Conservation (phyloP, 2,888 invertebrate genomes). For the Linnaemya tessellans region DNA sequence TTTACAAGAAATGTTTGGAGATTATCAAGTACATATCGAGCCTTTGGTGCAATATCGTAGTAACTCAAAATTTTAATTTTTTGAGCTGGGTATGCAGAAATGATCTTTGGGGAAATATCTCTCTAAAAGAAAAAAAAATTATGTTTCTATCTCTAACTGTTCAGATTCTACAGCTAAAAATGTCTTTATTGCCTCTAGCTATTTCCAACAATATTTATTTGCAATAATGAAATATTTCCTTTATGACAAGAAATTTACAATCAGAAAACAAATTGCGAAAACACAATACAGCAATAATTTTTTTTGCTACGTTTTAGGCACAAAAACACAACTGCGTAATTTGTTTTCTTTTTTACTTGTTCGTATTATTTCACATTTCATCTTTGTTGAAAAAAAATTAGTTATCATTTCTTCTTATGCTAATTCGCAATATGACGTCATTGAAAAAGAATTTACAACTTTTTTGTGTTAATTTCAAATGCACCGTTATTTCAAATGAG, state of each 20-base stretch:
- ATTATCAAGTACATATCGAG: no score
- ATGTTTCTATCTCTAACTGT: no score
- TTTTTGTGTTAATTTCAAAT: slow-evolving; percentile 39
- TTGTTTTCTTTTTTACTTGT: slow-evolving; percentile 27
- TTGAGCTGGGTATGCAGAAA: no score
- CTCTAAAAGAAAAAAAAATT: no score
- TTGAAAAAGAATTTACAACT: slow-evolving; percentile 29
- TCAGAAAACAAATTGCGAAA: slow-evolving; percentile 23
- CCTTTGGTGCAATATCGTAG: background rate
- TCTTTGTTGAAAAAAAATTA: background rate
- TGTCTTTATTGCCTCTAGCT: background rate
- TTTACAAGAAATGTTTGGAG: no score
- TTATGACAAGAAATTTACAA: slow-evolving; percentile 11
- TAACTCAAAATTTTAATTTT: slow-evolving; percentile 5
- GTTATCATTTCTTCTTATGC: slow-evolving; percentile 14
- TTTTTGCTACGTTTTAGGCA: slow-evolving; percentile 32
- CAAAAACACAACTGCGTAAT: slow-evolving; percentile 34
- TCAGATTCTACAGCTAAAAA: background rate
- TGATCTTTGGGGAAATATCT: background rate
- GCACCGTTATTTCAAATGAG: slow-evolving; percentile 23
- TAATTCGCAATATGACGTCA: slow-evolving; percentile 11
- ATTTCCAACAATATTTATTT: slow-evolving; percentile 15
- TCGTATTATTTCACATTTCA: slow-evolving; percentile 12
- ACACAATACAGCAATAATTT: slow-evolving; percentile 2
- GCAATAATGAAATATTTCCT: background rate